phyloP scores from a whole-genome alignment of 1,140 invertebrate genomes.

The Lucilia sericata region DNA sequence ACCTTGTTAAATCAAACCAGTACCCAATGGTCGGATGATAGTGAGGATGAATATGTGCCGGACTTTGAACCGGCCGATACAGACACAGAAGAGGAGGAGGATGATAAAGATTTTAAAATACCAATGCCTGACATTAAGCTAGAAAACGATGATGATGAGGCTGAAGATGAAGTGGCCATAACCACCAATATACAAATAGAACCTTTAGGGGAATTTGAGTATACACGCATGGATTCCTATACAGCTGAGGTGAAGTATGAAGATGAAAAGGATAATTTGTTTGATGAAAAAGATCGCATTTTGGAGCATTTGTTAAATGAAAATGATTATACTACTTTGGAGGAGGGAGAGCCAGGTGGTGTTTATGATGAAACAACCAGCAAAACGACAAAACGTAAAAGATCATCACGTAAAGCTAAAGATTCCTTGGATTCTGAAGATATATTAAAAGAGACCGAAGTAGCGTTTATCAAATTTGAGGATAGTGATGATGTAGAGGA shows the following conservation, averaged over 20 bases:
- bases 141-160: conserved; percentile 45
- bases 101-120: conserved; percentile 31
- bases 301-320: conserved; percentile 55
- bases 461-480: conserved; percentile 56
- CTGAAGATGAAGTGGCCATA: neutral
- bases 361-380: neutral
- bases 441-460: conserved; percentile 58
- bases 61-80: conserved; percentile 58
- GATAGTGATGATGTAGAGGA: conserved; percentile 20
- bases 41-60: conserved; percentile 57
- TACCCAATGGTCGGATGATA: conserved; percentile 22
- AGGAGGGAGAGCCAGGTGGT: neutral
- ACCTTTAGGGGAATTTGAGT: neutral
- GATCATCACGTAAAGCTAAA: neutral
- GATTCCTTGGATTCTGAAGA: neutral
- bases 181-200: conserved; percentile 19
- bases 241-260: conserved; percentile 29
- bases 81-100: conserved; percentile 47
- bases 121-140: conserved; percentile 55
- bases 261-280: conserved; percentile 56
- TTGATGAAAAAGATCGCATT: conserved; percentile 62
- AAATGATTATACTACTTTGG: neutral
- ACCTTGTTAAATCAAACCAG: neutral
- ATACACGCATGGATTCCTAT: neutral
- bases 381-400: neutral